Percentiles rank a stretch among this genome's conserved stretches.
phyloP scores from a whole-genome alignment of 2,113 vertebrate genomes.

The Mugil cephalus region DNA sequence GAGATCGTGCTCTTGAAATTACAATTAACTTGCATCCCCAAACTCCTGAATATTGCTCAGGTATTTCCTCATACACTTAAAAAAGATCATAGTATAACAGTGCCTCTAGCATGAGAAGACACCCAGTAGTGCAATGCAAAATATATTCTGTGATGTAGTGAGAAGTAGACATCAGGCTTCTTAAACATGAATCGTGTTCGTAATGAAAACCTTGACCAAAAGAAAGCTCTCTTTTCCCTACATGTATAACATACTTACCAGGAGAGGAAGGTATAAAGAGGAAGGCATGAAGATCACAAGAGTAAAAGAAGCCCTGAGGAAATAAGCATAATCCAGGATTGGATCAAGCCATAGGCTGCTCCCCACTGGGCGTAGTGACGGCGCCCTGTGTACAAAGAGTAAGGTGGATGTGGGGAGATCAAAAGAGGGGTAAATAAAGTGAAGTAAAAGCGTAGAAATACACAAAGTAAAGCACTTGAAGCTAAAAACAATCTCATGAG shows the following conservation, averaged over 20 bases:
- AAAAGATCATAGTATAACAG: constrained; percentile 8
- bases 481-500: constrained; percentile 68
- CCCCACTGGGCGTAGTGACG: constrained; percentile 4
- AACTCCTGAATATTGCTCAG: constrained; percentile 45
- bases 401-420: constrained; percentile 44
- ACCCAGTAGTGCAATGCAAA: background rate
- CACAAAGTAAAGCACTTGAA: constrained; percentile 56
- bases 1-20: constrained; percentile 55
- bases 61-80: constrained; percentile 58
- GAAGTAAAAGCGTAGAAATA: constrained; percentile 53
- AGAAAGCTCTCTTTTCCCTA: constrained; percentile 5
- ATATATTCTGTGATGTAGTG: constrained; percentile 2
- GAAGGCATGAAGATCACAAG: constrained; percentile 18
- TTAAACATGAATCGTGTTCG: constrained; percentile 14
- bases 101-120: constrained; percentile 10
- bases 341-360: constrained; percentile 23
- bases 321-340: constrained; percentile 10
- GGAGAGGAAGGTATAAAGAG: constrained; percentile 5
- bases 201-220: background rate
- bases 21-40: constrained; percentile 29
- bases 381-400: constrained; percentile 1
- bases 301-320: constrained; percentile 13
- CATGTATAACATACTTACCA: constrained; percentile 22
- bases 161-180: background rate
- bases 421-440: constrained; percentile 61